Conservation (phyloP, 2,797 vertebrate genomes). For the Epinephelus awoara region DNA sequence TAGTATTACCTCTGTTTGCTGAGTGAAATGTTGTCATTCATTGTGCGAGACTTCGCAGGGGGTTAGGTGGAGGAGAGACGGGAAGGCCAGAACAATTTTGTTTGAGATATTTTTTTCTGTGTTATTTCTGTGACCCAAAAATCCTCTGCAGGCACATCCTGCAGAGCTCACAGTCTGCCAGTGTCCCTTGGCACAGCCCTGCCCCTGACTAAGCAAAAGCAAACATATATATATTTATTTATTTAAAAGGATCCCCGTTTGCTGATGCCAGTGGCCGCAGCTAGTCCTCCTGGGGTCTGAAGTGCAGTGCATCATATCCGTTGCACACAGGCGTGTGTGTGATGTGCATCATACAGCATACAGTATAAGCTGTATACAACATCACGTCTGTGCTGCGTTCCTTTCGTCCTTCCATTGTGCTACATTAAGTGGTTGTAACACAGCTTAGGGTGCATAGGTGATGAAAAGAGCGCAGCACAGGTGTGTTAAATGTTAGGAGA, state of each 20-base stretch:
- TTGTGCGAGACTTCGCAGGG: not conserved
- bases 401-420: too few species aligned
- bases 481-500: not conserved
- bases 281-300: not conserved
- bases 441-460: too few species aligned
- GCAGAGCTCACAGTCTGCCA: conserved; percentile 22
- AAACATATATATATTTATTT: not conserved
- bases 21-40: not conserved
- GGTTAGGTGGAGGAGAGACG: not conserved
- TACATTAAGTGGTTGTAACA: not conserved
- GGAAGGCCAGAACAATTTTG: not conserved
- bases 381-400: too few species aligned
- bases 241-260: not conserved
- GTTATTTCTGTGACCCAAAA: conserved; percentile 32
- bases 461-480: too few species aligned
- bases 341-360: too few species aligned
- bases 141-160: conserved; percentile 23
- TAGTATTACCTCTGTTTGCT: conserved; percentile 11
- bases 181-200: not conserved
- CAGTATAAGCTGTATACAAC: too few species aligned
- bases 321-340: too few species aligned
- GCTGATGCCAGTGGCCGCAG: not conserved
- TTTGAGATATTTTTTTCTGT: not conserved
- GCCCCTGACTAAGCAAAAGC: conserved; percentile 52
- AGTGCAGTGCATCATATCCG: not conserved